A percentile compares a stretch with the other conserved stretches of the same genome.
phyloP scores from a whole-genome alignment of 2,113 vertebrate genomes.

The Cariama cristata region DNA sequence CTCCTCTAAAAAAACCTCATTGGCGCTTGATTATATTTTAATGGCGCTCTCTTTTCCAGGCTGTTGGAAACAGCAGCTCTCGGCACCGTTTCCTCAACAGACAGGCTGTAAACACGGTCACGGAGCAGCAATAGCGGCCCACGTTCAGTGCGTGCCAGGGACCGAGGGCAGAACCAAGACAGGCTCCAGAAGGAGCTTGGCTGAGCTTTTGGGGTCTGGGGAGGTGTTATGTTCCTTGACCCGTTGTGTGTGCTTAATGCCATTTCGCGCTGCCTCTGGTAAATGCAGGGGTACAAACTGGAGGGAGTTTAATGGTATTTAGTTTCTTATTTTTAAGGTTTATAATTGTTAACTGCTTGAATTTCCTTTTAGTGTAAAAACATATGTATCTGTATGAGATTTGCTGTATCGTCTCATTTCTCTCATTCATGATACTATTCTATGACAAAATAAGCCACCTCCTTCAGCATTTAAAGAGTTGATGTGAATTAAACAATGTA shows the following conservation, averaged over 20 bases:
- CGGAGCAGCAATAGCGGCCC: accelerated
- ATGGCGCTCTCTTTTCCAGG: accelerated
- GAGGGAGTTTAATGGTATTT: background rate
- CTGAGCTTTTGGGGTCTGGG: background rate
- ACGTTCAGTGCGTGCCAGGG: background rate
- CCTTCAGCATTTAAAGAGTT: background rate
- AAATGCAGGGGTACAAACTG: background rate
- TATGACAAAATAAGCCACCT: background rate
- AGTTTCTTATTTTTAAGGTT: background rate
- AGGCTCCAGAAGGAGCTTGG: background rate
- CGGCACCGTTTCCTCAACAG: accelerated
- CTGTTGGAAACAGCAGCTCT: background rate
- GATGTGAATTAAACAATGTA: background rate
- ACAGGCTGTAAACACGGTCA: background rate
- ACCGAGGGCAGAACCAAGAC: background rate
- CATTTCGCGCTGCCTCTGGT: background rate
- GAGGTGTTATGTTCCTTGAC: background rate
- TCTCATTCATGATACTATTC: background rate
- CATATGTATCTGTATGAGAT: background rate
- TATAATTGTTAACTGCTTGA: background rate
- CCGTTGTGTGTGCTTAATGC: background rate
- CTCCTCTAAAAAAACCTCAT: background rate
- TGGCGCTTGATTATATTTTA: background rate
- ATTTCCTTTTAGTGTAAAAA: background rate
- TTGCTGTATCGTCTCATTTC: background rate